Evolutionary conservation across 2,113 vertebrate species (phyloP), one percentile per base, ranked within the genome.

Genomic region (Lasiurus borealis): DNA sequence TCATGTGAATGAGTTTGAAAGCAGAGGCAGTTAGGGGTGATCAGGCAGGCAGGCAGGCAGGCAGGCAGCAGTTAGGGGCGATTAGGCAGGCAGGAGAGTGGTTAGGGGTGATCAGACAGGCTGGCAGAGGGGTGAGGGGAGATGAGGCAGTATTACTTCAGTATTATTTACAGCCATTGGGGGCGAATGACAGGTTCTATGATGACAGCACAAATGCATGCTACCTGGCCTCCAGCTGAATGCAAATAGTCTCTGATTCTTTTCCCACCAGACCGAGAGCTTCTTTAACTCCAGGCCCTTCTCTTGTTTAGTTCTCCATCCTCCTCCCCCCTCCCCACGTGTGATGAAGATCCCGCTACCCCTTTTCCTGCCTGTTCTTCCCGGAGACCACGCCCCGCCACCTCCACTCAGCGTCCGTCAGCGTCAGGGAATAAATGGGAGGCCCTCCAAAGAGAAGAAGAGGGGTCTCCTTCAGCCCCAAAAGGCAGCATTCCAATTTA

Each of bases 401-500:
- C 29, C 25, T 69, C 62, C 13, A 92, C 18, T 90, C 54, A 52
- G 8, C 85, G 72, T 95, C 87, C 88, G 96, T 68, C 4, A 81
- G 6, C 48, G 91, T 95, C 96, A 75, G 62, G 92, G 95, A 80
- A 59, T 0, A 89, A 88, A 94, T 64, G 29, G 23, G 77, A 94
- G 95, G 81, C 85, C 19, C 92, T 40, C 88, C 71, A 69, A 98
- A 62, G 69, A 88, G 46, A 97, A 96, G 52, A 95, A 71, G 92
- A 48, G 73, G 68, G 96, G 97, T 71, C 50, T 87, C 85, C 68
- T 85, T 81, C 31, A 93, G 76, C 40, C 62, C 50, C 95, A 93
- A 76, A 76, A 89, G 23, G 88, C 84, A 93, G 62, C 90, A 88
- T 91, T 52, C 16, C 93, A 97, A 92, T 96, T 97, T 96, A 95